Evolutionary conservation across 2,888 invertebrate species (phyloP).

Genomic region (Miltochrista miniata): DNA sequence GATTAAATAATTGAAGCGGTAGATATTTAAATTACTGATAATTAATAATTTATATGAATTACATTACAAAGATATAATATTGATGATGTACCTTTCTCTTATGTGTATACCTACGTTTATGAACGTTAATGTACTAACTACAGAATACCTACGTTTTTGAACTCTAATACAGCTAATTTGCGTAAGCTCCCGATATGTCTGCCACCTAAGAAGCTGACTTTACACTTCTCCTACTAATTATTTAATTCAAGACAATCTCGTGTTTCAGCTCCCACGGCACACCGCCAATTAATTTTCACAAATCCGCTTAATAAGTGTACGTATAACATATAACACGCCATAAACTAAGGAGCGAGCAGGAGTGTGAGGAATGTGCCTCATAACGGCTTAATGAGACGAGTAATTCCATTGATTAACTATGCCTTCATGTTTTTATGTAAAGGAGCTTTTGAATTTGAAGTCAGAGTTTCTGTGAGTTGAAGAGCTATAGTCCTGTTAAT

Average conservation of each 20-base stretch:
- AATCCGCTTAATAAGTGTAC: constrained; percentile 6
- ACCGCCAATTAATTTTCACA: constrained; percentile 22
- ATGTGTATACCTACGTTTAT: too few species aligned
- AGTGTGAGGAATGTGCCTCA: constrained; percentile 12
- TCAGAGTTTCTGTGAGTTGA: too few species aligned
- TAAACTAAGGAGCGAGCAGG: neutral
- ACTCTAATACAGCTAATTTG: too few species aligned
- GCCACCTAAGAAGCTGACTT: neutral
- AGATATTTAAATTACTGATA: too few species aligned
- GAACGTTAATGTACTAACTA: too few species aligned
- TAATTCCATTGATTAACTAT: constrained; percentile 27
- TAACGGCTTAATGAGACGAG: constrained; percentile 17
- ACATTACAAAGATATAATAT: too few species aligned
- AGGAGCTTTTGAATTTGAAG: constrained; percentile 13
- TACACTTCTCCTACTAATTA: neutral
- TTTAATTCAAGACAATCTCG: constrained; percentile 4
- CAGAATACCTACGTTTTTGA: too few species aligned
- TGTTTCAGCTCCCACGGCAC: constrained; percentile 1
- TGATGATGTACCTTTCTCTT: too few species aligned
- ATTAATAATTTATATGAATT: too few species aligned
- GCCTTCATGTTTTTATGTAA: constrained; percentile 20
- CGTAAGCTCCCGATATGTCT: neutral
- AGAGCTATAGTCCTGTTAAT: too few species aligned
- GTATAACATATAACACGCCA: constrained; percentile 4
- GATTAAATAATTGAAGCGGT: too few species aligned